These are phyloP conservation scores for Protobothrops mucrosquamatus DNA, from an alignment of 2,113 vertebrate genomes.

Conservation along the genomic window DNA sequence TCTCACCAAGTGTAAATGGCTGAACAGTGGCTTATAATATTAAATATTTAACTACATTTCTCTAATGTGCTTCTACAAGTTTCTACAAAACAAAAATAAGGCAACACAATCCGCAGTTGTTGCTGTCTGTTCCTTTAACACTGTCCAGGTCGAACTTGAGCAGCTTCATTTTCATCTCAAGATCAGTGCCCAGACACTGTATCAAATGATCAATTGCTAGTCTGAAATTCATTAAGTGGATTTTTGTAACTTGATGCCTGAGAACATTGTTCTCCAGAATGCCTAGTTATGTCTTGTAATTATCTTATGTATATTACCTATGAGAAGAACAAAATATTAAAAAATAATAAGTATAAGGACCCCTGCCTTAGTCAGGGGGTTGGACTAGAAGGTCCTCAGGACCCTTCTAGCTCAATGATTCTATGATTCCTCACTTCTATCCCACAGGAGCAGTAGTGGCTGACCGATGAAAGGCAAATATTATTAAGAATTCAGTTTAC, in stretches of 20 bases:
- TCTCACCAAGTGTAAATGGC: background rate
- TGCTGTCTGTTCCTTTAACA: constrained; percentile 37
- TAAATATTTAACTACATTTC: background rate
- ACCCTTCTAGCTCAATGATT: background rate
- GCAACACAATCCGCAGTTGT: constrained; percentile 20
- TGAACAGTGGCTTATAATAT: background rate
- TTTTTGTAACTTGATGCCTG: constrained; percentile 35
- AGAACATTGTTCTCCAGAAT: constrained; percentile 25
- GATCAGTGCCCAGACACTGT: constrained; percentile 36
- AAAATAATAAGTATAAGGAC: background rate
- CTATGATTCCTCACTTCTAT: background rate
- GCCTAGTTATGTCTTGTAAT: constrained; percentile 32
- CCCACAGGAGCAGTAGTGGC: background rate
- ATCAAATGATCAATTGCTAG: constrained; percentile 50
- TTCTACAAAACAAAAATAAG: background rate
- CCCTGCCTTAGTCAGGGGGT: background rate
- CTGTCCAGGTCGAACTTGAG: constrained; percentile 29
- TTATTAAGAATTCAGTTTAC: background rate
- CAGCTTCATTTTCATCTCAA: constrained; percentile 31
- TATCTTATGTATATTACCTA: constrained; percentile 14
- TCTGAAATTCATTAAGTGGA: constrained; percentile 55
- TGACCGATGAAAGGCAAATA: background rate
- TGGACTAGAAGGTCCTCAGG: background rate
- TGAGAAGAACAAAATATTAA: background rate
- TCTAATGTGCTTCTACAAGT: background rate